phyloP scores from a whole-genome alignment of 2,113 vertebrate genomes.

The Cariama cristata region DNA sequence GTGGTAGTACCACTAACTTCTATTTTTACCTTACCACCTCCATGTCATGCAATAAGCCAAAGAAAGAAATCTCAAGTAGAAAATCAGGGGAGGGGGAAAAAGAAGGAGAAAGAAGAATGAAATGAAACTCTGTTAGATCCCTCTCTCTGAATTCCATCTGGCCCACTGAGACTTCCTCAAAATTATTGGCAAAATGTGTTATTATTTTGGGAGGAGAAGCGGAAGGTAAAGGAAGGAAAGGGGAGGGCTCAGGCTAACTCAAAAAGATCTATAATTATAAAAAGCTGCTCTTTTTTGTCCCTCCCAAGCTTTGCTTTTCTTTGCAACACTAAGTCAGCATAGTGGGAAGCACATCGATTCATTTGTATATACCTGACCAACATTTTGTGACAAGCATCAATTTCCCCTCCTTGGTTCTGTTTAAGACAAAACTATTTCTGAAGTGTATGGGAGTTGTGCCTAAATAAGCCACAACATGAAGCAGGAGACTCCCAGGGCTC shows the following conservation, averaged over 20 bases:
- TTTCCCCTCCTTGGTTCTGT: neutral
- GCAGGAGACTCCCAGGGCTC: neutral
- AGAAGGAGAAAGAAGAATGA: neutral
- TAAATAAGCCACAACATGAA: neutral
- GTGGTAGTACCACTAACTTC: slow-evolving; percentile 59
- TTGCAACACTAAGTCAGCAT: neutral
- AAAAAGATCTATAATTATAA: slow-evolving; percentile 30
- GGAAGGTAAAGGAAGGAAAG: slow-evolving; percentile 55
- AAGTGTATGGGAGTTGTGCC: neutral
- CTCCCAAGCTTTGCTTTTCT: neutral
- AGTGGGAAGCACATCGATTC: neutral
- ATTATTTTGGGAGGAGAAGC: slow-evolving; percentile 52
- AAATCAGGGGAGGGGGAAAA: neutral
- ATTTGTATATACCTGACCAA: neutral
- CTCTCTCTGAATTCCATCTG: slow-evolving; percentile 20
- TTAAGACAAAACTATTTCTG: neutral
- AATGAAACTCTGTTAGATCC: neutral
- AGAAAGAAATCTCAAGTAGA: slow-evolving; percentile 5
- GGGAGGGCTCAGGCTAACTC: slow-evolving; percentile 6
- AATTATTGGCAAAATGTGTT: slow-evolving; percentile 50
- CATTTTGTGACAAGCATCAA: neutral
- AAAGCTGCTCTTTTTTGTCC: slow-evolving; percentile 27
- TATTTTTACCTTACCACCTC: slow-evolving; percentile 39
- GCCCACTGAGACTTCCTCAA: slow-evolving; percentile 17
- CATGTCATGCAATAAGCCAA: neutral